Percentiles rank a stretch among this genome's conserved stretches.
These are phyloP conservation scores for Elanoides forficatus DNA, from an alignment of 2,113 vertebrate species.

Conservation along the genomic window DNA sequence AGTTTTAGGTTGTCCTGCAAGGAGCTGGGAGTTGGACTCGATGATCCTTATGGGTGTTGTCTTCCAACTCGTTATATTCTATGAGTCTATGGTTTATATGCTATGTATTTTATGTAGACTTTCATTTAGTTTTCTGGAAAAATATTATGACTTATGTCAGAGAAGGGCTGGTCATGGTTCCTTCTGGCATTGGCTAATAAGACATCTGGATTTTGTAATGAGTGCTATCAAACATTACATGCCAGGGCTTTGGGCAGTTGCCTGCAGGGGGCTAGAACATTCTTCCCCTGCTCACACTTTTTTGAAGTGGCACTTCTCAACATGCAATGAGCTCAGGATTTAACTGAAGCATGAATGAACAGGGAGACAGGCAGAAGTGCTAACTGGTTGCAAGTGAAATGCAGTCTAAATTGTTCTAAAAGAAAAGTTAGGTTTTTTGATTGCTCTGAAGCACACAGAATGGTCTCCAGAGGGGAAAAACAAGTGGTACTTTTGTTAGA, in stretches of 20 bases:
- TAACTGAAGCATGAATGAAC: not conserved
- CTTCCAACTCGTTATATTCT: not conserved
- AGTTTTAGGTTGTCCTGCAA: not conserved
- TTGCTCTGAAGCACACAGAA: not conserved
- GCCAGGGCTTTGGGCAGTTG: not conserved
- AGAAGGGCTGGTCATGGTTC: not conserved
- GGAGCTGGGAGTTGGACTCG: not conserved
- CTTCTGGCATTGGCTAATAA: not conserved
- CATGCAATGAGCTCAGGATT: not conserved
- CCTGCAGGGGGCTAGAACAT: not conserved
- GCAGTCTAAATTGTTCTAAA: conserved; percentile 5
- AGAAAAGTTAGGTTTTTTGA: conserved; percentile 2
- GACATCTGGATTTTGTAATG: not conserved
- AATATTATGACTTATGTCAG: not conserved
- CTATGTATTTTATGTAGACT: not conserved
- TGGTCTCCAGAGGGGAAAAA: not conserved
- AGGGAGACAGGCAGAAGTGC: not conserved
- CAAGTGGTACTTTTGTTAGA: not conserved
- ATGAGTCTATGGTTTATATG: not conserved
- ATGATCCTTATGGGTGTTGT: not conserved
- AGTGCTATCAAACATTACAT: not conserved
- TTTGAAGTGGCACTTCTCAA: not conserved
- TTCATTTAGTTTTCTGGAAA: not conserved
- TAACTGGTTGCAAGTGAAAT: not conserved
- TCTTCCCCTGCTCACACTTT: not conserved